These are phyloP conservation scores for Poeciliopsis infans DNA, from an alignment of 2,797 vertebrate genomes.

Conservation along the genomic window DNA sequence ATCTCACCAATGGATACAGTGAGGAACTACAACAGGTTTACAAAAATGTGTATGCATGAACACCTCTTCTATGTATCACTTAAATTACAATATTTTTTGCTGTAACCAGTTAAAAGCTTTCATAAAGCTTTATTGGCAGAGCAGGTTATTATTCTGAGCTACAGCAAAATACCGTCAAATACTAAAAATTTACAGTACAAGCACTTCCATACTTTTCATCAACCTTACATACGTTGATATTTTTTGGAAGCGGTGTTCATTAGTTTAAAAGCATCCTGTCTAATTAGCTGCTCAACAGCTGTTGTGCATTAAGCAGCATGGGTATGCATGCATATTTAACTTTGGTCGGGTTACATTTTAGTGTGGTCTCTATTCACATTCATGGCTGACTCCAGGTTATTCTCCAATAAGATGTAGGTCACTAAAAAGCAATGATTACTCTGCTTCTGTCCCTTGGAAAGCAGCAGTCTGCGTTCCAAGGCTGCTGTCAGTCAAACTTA, in stretches of 20 bases:
- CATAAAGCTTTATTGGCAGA: neutral
- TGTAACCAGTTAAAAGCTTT: neutral
- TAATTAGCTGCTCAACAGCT: slow-evolving; percentile 20
- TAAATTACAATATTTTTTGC: neutral
- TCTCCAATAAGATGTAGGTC: slow-evolving; percentile 3
- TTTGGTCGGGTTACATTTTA: neutral
- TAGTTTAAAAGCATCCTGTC: neutral
- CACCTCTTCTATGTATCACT: neutral
- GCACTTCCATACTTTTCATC: neutral
- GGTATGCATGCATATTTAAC: slow-evolving; percentile 11
- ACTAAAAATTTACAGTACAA: too few species aligned
- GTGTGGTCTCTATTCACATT: slow-evolving; percentile 8
- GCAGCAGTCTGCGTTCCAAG: neutral
- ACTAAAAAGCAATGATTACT: slow-evolving; percentile 5
- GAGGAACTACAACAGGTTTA: neutral
- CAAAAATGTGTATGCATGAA: neutral
- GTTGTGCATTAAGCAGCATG: slow-evolving; percentile 10
- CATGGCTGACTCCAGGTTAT: slow-evolving; percentile 6
- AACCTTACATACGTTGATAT: neutral
- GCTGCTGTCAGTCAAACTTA: slow-evolving; percentile 10
- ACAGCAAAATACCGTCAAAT: too few species aligned
- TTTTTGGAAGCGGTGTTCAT: neutral
- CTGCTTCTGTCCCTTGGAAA: neutral
- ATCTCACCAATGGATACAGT: neutral
- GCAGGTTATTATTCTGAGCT: neutral